Percentiles rank a stretch among this genome's conserved stretches.
phyloP scores from a whole-genome alignment of 2,797 vertebrate genomes.

The Sebastes iracundus region DNA sequence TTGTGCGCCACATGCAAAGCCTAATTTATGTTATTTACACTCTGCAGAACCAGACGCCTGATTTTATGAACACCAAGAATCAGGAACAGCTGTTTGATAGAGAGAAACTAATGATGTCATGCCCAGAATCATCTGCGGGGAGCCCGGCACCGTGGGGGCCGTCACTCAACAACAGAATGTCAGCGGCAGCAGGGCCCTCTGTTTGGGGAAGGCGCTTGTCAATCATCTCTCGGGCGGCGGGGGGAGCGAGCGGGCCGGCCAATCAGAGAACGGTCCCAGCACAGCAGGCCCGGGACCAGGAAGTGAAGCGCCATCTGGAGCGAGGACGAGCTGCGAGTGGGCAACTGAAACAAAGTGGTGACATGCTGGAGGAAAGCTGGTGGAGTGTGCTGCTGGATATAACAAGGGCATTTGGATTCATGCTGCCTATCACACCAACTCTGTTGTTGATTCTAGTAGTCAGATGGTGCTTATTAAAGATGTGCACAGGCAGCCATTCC shows the following conservation, averaged over 20 bases:
- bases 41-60: conserved; percentile 42
- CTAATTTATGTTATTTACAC: conserved; percentile 64
- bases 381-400: conserved; percentile 63
- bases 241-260: conserved; percentile 74
- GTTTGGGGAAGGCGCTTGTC: conserved; percentile 82
- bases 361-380: conserved; percentile 71
- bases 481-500: conserved; percentile 50
- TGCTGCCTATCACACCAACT: conserved; percentile 70
- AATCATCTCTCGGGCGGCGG: conserved; percentile 68
- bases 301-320: conserved; percentile 84
- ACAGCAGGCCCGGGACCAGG: conserved; percentile 81
- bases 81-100: conserved; percentile 76
- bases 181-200: conserved; percentile 62
- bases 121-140: conserved; percentile 70
- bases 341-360: conserved; percentile 69
- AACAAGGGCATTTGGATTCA: conserved; percentile 74
- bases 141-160: conserved; percentile 61
- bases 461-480: conserved; percentile 73
- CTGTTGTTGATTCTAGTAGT: conserved; percentile 62
- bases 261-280: conserved; percentile 78
- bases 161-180: conserved; percentile 73
- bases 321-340: conserved; percentile 70
- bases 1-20: conserved; percentile 23
- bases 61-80: conserved; percentile 61
- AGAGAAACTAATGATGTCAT: conserved; percentile 81